Percentiles rank a stretch among this genome's conserved stretches.
These are phyloP conservation scores for Heliocidaris erythrogramma DNA, from an alignment of 35 echinoderm and acorn worm species.

Conservation along the genomic window DNA sequence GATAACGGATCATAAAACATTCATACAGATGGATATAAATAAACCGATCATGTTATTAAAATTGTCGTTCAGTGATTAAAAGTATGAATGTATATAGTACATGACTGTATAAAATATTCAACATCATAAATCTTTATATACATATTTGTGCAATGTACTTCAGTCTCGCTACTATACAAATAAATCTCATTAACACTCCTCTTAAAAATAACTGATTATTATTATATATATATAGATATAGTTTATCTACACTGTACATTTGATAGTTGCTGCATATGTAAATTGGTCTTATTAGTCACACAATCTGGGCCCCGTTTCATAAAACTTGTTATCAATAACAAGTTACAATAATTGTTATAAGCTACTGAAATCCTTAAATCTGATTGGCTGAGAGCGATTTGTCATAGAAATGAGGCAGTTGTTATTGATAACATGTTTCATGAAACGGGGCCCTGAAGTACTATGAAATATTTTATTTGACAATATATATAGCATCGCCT, in stretches of 20 bases:
- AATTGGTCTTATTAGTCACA: too few relatives aligned
- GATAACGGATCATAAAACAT: not conserved
- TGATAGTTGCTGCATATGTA: too few relatives aligned
- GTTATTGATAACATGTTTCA: not conserved
- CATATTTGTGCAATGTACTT: not conserved
- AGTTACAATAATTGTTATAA: too few relatives aligned
- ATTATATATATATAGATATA: slow-evolving; percentile 1
- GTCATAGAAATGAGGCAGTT: not conserved
- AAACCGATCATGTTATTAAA: not conserved
- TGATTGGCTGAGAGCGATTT: not conserved
- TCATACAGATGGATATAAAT: not conserved
- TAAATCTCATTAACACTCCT: not conserved
- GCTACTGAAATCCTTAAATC: too few relatives aligned
- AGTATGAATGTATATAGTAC: slow-evolving; percentile 4
- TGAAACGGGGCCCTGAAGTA: too few relatives aligned
- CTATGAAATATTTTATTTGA: not conserved
- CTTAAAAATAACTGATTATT: not conserved
- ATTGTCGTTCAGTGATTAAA: not conserved
- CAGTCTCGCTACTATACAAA: not conserved
- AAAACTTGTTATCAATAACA: too few relatives aligned
- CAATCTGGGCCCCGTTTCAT: too few relatives aligned
- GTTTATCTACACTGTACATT: not conserved
- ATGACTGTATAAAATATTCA: not conserved
- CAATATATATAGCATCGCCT: not conserved
- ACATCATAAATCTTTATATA: not conserved